Evolutionary conservation across 2,888 invertebrate species (phyloP).

Genomic region (Lamellibrachia columna): DNA sequence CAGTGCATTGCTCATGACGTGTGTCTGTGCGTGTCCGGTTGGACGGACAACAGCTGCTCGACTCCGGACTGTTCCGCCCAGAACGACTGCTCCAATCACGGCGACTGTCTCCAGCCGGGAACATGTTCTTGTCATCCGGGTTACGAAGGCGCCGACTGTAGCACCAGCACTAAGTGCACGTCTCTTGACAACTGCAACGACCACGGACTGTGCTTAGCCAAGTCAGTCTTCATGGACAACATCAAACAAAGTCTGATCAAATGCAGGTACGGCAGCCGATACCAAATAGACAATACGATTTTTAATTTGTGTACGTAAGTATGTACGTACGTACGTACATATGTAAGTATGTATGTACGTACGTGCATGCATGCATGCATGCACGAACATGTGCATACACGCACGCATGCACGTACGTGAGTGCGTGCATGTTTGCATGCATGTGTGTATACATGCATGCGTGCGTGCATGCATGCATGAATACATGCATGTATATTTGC

Average conservation of each 20-base stretch:
- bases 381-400: neutral
- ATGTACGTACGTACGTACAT: neutral
- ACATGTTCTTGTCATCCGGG: neutral
- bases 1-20: slow-evolving; percentile 22
- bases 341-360: neutral
- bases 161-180: neutral
- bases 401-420: neutral
- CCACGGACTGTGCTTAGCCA: neutral
- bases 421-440: too few relatives aligned
- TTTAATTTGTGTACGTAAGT: neutral
- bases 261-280: neutral
- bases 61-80: neutral
- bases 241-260: neutral
- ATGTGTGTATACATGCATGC: too few relatives aligned
- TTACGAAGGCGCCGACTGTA: neutral
- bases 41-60: neutral
- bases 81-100: slow-evolving; percentile 12
- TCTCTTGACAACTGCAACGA: neutral
- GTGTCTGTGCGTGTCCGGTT: slow-evolving; percentile 20
- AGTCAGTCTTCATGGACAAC: neutral
- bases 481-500: neutral
- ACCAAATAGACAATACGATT: too few relatives aligned
- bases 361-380: neutral
- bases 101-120: neutral
- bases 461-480: too few relatives aligned